Percentiles rank a stretch among this genome's conserved stretches.
Conservation (phyloP, 2,113 vertebrate species). For the Pygathrix nemaeus region DNA sequence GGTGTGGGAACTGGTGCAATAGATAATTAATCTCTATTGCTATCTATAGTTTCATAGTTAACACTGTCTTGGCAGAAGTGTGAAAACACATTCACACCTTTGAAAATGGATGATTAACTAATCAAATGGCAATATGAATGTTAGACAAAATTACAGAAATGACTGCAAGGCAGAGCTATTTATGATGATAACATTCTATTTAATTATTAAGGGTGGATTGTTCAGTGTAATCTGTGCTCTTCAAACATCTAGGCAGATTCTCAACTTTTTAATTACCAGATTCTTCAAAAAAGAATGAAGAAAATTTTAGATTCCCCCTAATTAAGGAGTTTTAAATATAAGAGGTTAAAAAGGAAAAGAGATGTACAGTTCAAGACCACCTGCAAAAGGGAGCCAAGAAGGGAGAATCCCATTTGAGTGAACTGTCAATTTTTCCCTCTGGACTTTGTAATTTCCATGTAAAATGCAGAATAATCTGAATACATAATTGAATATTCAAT, state of each 20-base stretch:
- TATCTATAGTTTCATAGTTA: slow-evolving; percentile 91
- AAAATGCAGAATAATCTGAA: slow-evolving; percentile 37
- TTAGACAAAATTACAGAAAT: slow-evolving; percentile 83
- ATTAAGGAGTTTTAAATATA: slow-evolving; percentile 45
- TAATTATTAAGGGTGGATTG: slow-evolving; percentile 68
- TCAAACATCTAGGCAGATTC: slow-evolving; percentile 61
- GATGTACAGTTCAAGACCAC: background rate
- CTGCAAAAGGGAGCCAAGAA: background rate
- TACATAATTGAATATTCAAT: background rate
- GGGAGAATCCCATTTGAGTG: background rate
- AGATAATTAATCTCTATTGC: slow-evolving; percentile 90
- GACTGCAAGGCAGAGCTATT: slow-evolving; percentile 79
- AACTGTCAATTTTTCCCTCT: slow-evolving; percentile 6
- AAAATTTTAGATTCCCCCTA: slow-evolving; percentile 48
- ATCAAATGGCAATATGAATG: slow-evolving; percentile 89
- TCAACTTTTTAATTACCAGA: slow-evolving; percentile 73
- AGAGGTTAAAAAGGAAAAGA: slow-evolving; percentile 7
- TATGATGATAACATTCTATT: slow-evolving; percentile 75
- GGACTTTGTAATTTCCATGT: background rate
- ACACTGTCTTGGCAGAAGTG: slow-evolving; percentile 87
- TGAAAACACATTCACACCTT: slow-evolving; percentile 89
- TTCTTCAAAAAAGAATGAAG: slow-evolving; percentile 60
- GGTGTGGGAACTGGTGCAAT: slow-evolving; percentile 83
- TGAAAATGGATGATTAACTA: slow-evolving; percentile 87
- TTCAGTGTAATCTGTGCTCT: slow-evolving; percentile 61